A percentile compares a stretch with the other conserved stretches of the same genome.
Conservation (phyloP, 2,888 invertebrate species). For the Mesoligia furuncula region DNA sequence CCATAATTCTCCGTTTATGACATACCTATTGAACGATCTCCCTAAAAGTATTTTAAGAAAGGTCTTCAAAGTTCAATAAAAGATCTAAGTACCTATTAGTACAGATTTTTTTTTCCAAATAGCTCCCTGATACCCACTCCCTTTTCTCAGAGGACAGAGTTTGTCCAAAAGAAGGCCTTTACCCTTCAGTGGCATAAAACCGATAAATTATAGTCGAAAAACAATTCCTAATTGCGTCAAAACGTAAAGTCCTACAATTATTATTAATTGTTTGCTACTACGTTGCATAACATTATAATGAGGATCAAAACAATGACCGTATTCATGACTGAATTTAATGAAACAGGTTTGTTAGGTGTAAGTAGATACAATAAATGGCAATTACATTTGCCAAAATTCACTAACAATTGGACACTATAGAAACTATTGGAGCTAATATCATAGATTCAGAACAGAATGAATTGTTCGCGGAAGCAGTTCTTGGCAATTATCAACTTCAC, state of each 20-base stretch:
- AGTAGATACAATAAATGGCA: neutral
- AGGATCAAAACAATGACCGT: conserved; percentile 13
- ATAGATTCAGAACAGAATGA: conserved; percentile 6
- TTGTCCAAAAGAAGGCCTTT: neutral
- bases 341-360: conserved; percentile 6
- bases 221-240: neutral
- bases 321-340: conserved; percentile 22
- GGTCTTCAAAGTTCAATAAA: neutral
- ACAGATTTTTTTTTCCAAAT: neutral
- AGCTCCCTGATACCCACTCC: no score
- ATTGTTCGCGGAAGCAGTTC: conserved; percentile 40
- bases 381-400: neutral
- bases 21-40: neutral
- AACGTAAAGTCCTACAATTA: conserved; percentile 15
- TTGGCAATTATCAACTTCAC: conserved; percentile 48
- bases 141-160: neutral
- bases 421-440: neutral
- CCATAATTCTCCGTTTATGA: neutral
- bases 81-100: no score
- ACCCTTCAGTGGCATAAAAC: no score
- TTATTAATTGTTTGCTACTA: neutral
- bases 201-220: neutral
- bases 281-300: conserved; percentile 11
- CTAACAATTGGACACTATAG: conserved; percentile 7
- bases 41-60: neutral